Evolutionary conservation across 2,888 invertebrate genomes (phyloP), one percentile per base, ranked within the genome.

Genomic region (Orthosia gothica): DNA sequence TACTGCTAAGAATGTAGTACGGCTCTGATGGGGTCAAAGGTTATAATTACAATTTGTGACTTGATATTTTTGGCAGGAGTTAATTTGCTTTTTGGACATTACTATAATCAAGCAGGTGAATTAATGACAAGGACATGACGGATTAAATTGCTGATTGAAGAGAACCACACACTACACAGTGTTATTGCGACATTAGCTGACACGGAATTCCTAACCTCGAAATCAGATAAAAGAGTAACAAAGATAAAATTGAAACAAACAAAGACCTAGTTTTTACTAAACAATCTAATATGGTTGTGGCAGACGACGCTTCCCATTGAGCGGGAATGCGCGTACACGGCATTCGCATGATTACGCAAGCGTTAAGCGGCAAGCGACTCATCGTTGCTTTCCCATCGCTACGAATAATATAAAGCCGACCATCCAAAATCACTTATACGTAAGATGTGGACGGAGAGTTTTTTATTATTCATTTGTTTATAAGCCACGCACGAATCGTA

Each of bases 351-450:
- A 78, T 89, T 89, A 67, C 82, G 81, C 66, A 88, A 88, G 61
- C 20, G 15, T 78, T 63, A 87, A 88, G 70, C 20, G n/a, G 79
- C 66, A 87, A 88, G 69, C 54, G 26, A 55, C 67, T 76, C 80
- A 79, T 83, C 82, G 79, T 83, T 78, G 77, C 87, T 87, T 89
- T 89, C 89, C 85, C 89, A 89, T 85, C 70, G 81, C 71, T 66
- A 71, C 66, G 65, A 79, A 76, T 81, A 78, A 76, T 74, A 76
- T 72, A 64, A 72, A 49, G 62, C 18, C 13, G 12, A 63, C 12
- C 5, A 23, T 13, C 47, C 62, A 40, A 40, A 9, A 40, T 40
- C 40, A 49, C 49, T 18, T 5, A 5, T 18, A 5, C 5, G 16
- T 62, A 1, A 1, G 18, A 49, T 18, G 47, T 23, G 16, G 5